Evolutionary conservation across 2,797 vertebrate species (phyloP).

Genomic region (Micromesistius poutassou): DNA sequence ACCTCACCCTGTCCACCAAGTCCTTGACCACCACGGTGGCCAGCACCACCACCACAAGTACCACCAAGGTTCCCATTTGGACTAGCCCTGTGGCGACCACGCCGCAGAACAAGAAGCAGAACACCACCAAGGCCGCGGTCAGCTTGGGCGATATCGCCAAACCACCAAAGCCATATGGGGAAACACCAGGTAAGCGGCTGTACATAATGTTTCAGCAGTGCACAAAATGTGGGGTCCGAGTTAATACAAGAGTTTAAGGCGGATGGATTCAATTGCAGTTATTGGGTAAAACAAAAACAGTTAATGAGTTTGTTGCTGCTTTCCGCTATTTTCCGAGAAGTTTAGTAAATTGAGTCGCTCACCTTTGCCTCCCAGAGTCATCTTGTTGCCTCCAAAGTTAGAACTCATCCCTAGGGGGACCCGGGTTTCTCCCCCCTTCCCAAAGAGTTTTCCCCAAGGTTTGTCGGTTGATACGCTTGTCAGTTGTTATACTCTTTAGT

Average conservation of each 20-base stretch:
- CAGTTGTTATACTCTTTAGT: background rate
- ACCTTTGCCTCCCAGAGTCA: background rate
- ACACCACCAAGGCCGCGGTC: conserved; percentile 70
- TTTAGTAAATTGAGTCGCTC: background rate
- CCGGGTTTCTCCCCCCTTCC: background rate
- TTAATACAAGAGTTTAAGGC: background rate
- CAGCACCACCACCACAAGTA: conserved; percentile 69
- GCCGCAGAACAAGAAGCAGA: conserved; percentile 67
- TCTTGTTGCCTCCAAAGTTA: background rate
- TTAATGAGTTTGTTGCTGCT: background rate
- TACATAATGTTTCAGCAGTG: background rate
- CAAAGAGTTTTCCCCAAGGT: background rate
- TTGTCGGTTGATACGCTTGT: background rate
- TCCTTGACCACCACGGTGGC: conserved; percentile 64
- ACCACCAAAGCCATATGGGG: conserved; percentile 76
- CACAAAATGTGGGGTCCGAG: background rate
- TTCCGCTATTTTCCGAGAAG: background rate
- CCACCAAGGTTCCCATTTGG: conserved; percentile 70
- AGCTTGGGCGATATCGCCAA: conserved; percentile 71
- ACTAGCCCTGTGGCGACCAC: conserved; percentile 73
- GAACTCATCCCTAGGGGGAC: background rate
- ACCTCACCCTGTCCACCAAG: conserved; percentile 67
- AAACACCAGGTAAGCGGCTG: conserved; percentile 71
- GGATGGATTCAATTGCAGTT: no score
- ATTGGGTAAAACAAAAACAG: no score